Evolutionary conservation across 2,113 vertebrate genomes (phyloP).

Genomic region (Perca schrenkii): DNA sequence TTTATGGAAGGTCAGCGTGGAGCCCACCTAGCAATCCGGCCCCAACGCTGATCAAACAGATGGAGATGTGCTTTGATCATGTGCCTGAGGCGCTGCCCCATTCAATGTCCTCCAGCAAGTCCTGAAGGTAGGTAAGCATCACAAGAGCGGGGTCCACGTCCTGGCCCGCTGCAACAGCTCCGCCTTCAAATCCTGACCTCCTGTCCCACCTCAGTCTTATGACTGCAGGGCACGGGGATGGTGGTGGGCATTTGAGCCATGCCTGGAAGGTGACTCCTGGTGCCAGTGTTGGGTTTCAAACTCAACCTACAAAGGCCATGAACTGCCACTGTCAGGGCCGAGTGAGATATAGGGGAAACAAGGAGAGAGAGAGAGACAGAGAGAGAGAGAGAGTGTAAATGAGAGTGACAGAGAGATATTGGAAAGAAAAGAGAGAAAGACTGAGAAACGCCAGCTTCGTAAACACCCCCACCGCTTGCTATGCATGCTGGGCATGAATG

Average conservation of each 20-base stretch:
- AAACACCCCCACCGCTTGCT: constrained; percentile 39
- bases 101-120: constrained; percentile 29
- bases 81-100: constrained; percentile 20
- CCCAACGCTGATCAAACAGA: constrained; percentile 47
- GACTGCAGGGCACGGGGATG: constrained; percentile 58
- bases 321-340: constrained; percentile 23
- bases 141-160: constrained; percentile 24
- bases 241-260: constrained; percentile 57
- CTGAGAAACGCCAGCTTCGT: constrained; percentile 38
- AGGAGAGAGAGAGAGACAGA: constrained; percentile 8
- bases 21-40: constrained; percentile 41
- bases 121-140: constrained; percentile 53
- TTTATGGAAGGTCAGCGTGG: constrained; percentile 57
- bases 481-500: constrained; percentile 46
- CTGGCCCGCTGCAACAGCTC: background rate
- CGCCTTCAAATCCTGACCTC: constrained; percentile 46
- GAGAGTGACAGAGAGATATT: constrained; percentile 17
- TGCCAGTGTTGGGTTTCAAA: constrained; percentile 80
- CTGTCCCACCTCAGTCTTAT: constrained; percentile 67
- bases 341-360: background rate
- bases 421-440: constrained; percentile 43
- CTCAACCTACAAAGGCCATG: constrained; percentile 60
- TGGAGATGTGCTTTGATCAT: constrained; percentile 52
- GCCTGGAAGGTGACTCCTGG: constrained; percentile 80
- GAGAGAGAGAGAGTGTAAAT: constrained; percentile 1